Evolutionary conservation across 1,140 invertebrate species (phyloP).

Genomic region (Steinernema khuongi): DNA sequence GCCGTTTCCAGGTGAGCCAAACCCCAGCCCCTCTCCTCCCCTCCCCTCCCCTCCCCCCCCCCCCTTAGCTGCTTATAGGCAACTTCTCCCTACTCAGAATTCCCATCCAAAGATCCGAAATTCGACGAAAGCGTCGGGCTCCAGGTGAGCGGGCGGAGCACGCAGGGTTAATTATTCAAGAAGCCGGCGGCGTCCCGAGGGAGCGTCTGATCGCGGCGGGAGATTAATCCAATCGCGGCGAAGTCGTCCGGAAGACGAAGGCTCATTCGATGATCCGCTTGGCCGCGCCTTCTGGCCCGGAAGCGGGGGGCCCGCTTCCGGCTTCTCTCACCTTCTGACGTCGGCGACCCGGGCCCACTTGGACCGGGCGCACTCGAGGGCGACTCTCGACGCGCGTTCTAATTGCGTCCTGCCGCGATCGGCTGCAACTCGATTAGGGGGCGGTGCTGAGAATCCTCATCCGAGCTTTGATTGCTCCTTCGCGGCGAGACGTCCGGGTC

Average conservation of each 20-base stretch:
- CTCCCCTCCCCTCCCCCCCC: no score
- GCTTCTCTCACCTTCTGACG: background rate
- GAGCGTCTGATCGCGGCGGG: no score
- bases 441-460: background rate
- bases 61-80: background rate
- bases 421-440: conserved; percentile 12
- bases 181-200: background rate
- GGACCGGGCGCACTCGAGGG: background rate
- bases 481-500: background rate
- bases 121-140: no score
- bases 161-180: no score
- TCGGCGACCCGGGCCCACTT: background rate
- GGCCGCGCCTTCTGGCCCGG: background rate
- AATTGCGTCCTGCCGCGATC: background rate
- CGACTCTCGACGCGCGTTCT: background rate
- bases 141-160: no score
- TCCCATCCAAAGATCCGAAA: no score
- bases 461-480: background rate
- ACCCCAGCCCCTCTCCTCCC: no score
- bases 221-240: no score
- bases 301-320: background rate
- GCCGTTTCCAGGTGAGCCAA: conserved; percentile 81
- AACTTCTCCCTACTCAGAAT: no score
- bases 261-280: background rate
- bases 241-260: background rate